Evolutionary conservation across 2,797 vertebrate genomes (phyloP), one percentile per base, ranked within the genome.

Genomic region (Leuciscus waleckii): DNA sequence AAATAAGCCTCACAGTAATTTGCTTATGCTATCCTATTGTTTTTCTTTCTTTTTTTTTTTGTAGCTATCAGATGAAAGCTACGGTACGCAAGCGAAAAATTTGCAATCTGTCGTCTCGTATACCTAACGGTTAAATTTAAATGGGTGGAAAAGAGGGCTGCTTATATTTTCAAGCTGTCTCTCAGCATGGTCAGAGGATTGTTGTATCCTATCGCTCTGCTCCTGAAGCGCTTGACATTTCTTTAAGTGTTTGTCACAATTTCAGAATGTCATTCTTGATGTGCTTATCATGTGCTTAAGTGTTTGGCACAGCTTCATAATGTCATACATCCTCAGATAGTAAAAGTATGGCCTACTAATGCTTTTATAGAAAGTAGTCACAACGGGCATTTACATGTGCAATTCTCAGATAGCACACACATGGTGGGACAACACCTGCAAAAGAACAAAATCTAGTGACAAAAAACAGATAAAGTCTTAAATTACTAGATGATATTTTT

Each of bases 1-100:
- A 56, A 85, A 79, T 75, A 75, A 84, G 79, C 82, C 68, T 85
- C 49, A 61, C 76, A 49, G 82, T 86, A 81, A 85, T 90, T 88
- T 84, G 87, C 81, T 84, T 86, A 78, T 69, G 79, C 77, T 77
- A 11, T 56, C 35, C 82, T 78, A 49, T 41, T 75, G 79, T 84
- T 88, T 86, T 69, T 77, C 70, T 82, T 79, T 75, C 16, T 10
- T 69, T 23, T 39, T 35, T 29, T 29, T 35, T 63, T 35, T 74
- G 46, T 74, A 35, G 9, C 26, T 35, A 75, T 75, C 58, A 67
- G 70, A 74, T 32, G 43, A 85, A 75, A 26, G 80, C 11, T 26
- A 35, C 21, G 43, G 56, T 61, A 74, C 46, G 78, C 73, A 87
- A 75, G 61, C 7, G 7, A 23, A 23, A 77, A 54, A 14, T 79